Conservation (phyloP, 1,140 invertebrate species). For the Drosophila pachea region DNA sequence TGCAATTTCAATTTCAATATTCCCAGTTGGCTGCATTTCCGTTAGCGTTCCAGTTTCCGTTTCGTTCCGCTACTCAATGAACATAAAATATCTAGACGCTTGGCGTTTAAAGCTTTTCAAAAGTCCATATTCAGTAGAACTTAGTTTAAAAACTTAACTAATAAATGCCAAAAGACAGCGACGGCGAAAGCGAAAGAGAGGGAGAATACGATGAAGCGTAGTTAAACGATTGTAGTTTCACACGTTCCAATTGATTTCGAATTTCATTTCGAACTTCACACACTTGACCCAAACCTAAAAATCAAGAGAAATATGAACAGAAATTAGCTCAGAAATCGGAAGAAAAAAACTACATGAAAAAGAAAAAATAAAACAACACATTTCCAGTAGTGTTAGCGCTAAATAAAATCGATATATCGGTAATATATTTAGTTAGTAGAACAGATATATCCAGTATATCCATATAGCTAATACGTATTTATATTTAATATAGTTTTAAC, state of each 20-base stretch:
- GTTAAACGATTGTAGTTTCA: slow-evolving; percentile 5
- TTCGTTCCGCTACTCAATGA: neutral
- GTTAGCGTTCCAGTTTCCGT: neutral
- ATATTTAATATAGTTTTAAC: slow-evolving; percentile 41
- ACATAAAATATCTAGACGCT: slow-evolving; percentile 18
- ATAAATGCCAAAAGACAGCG: slow-evolving; percentile 58
- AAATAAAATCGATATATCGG: slow-evolving; percentile 14
- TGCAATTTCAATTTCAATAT: neutral
- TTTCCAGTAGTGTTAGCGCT: slow-evolving; percentile 64
- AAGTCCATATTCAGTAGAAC: slow-evolving; percentile 73
- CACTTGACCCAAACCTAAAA: too few species aligned
- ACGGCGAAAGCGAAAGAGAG: slow-evolving; percentile 26
- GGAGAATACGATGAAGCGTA: neutral
- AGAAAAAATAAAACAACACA: slow-evolving; percentile 22
- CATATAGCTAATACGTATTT: slow-evolving; percentile 16
- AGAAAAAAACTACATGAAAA: slow-evolving; percentile 9
- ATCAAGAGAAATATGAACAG: neutral
- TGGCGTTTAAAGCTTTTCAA: slow-evolving; percentile 55
- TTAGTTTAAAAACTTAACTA: slow-evolving; percentile 50
- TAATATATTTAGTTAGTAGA: slow-evolving; percentile 13
- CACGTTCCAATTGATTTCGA: neutral
- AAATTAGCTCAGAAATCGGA: slow-evolving; percentile 22
- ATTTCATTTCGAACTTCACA: too few species aligned
- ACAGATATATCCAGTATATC: slow-evolving; percentile 14
- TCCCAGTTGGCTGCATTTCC: neutral